Percentiles rank a stretch among this genome's conserved stretches.
Evolutionary conservation across 2,888 invertebrate species (phyloP).

Genomic region (Lasioglossum marginatum): DNA sequence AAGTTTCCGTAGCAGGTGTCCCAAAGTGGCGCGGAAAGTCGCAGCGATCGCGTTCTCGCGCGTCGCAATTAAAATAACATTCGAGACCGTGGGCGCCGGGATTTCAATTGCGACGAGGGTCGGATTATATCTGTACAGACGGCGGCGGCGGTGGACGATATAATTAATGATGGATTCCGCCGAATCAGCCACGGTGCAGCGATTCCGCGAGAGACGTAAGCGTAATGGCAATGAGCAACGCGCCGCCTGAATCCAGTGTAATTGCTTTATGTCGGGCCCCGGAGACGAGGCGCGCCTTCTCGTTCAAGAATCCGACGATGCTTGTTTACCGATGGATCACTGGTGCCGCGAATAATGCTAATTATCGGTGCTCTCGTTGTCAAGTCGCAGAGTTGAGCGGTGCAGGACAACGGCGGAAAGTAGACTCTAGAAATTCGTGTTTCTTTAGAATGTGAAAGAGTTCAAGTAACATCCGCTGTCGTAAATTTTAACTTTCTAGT

Average conservation of each 20-base stretch:
- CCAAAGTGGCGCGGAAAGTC: neutral
- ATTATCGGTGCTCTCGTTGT: slow-evolving; percentile 44
- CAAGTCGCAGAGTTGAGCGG: slow-evolving; percentile 25
- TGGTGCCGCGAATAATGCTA: slow-evolving; percentile 50
- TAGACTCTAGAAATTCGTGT: neutral
- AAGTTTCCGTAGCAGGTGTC: slow-evolving; percentile 11
- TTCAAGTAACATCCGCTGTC: too few relatives aligned
- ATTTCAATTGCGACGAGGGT: slow-evolving; percentile 1
- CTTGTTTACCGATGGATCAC: slow-evolving; percentile 49
- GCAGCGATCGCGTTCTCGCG: neutral
- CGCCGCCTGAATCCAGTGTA: slow-evolving; percentile 23
- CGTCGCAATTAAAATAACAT: slow-evolving; percentile 10
- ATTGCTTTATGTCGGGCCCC: slow-evolving; percentile 50
- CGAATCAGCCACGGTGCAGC: slow-evolving; percentile 13
- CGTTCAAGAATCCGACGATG: slow-evolving; percentile 36
- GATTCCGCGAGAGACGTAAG: neutral
- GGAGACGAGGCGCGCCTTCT: slow-evolving; percentile 31
- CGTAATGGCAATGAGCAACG: slow-evolving; percentile 1
- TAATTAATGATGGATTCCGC: slow-evolving; percentile 21
- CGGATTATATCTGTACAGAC: neutral
- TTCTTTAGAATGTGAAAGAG: too few relatives aligned
- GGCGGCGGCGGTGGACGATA: neutral
- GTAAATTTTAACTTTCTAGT: too few relatives aligned
- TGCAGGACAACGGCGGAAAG: neutral
- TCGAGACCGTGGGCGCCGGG: neutral